A percentile compares a stretch with the other conserved stretches of the same genome.
phyloP scores from a whole-genome alignment of 2,888 invertebrate species.

The Xylota segnis region DNA sequence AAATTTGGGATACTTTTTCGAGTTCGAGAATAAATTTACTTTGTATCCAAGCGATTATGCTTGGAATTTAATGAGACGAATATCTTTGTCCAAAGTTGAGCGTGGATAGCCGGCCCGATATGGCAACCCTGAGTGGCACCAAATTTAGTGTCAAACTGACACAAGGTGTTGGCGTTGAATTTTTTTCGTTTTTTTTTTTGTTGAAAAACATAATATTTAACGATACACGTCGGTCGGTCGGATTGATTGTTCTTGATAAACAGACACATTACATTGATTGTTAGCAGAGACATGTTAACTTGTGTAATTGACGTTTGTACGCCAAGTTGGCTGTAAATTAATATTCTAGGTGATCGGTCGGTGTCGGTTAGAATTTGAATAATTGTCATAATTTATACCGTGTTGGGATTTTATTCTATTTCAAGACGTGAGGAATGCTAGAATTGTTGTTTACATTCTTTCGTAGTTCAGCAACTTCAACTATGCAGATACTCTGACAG shows the following conservation, averaged over 20 bases:
- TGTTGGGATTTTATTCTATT: not conserved
- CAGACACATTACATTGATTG: conserved; percentile 18
- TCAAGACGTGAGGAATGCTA: not conserved
- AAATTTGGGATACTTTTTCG: conserved; percentile 53
- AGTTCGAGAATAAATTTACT: conserved; percentile 58
- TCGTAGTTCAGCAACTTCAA: not conserved
- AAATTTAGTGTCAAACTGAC: conserved; percentile 7
- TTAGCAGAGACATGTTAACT: conserved; percentile 36
- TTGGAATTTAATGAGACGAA: conserved; percentile 44
- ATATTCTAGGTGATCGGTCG: conserved; percentile 1
- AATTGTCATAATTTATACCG: conserved; percentile 7
- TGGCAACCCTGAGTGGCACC: conserved; percentile 13
- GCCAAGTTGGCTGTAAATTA: conserved; percentile 24
- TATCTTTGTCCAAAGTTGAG: conserved; percentile 13
- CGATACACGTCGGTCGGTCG: conserved; percentile 7
- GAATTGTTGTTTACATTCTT: not conserved
- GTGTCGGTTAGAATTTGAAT: conserved; percentile 16
- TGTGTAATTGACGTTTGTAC: conserved; percentile 25
- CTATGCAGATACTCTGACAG: no score
- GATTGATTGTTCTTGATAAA: conserved; percentile 26
- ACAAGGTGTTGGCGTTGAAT: conserved; percentile 25
- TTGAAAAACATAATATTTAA: conserved; percentile 21
- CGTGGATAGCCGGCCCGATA: not conserved
- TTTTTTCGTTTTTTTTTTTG: conserved; percentile 1
- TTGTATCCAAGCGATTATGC: conserved; percentile 28